phyloP scores from a whole-genome alignment of 2,888 invertebrate species.

The Gastracanthus pulcherrimus region DNA sequence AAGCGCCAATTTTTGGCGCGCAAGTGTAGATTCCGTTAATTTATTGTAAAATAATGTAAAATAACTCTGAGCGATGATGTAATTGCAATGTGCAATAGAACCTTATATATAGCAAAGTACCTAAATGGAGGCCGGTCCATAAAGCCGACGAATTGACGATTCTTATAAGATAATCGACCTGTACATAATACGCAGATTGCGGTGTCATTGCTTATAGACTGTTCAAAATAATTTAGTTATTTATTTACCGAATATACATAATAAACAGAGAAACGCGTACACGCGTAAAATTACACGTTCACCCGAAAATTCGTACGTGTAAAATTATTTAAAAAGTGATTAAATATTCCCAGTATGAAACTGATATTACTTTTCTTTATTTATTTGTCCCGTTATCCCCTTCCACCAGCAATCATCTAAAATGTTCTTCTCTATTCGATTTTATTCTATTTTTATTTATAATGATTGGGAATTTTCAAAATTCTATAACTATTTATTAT shows the following conservation, averaged over 20 bases:
- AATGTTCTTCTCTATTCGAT: neutral
- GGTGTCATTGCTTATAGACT: conserved; percentile 75
- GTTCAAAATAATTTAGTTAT: conserved; percentile 77
- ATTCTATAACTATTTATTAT: no score
- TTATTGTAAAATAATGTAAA: conserved; percentile 76
- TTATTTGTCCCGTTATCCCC: neutral
- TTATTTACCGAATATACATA: conserved; percentile 73
- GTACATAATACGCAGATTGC: conserved; percentile 66
- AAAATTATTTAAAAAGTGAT: conserved; percentile 74
- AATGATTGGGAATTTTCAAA: no score
- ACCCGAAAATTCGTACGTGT: conserved; percentile 67
- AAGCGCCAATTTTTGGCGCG: conserved; percentile 18
- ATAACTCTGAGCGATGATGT: conserved; percentile 63
- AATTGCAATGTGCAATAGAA: conserved; percentile 72
- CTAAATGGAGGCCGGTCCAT: conserved; percentile 21
- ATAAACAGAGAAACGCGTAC: conserved; percentile 60
- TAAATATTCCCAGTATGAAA: conserved; percentile 75
- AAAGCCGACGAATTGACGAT: conserved; percentile 31
- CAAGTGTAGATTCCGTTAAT: conserved; percentile 73
- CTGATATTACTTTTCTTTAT: conserved; percentile 1
- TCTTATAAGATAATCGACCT: conserved; percentile 56
- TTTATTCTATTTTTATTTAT: neutral
- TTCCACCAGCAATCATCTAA: neutral
- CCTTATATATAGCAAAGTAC: conserved; percentile 58
- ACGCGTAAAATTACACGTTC: conserved; percentile 57